These are phyloP conservation scores for Argyrosomus japonicus DNA, from an alignment of 2,113 vertebrate genomes.

Conservation along the genomic window DNA sequence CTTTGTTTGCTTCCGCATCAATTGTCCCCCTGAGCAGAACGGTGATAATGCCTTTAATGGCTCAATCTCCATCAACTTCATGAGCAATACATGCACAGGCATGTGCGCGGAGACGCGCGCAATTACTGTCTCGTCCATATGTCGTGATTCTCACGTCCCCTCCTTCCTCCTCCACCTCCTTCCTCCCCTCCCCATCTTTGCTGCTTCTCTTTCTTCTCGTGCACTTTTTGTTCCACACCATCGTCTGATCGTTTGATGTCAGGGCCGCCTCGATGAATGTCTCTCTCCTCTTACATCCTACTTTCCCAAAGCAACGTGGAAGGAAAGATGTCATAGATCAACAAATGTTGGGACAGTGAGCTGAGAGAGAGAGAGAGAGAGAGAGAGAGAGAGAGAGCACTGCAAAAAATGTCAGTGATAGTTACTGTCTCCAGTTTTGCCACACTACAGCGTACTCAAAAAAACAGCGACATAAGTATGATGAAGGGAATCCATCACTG, in stretches of 20 bases:
- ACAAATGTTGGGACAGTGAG: neutral
- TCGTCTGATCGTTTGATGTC: conserved; percentile 33
- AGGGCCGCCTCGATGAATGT: conserved; percentile 43
- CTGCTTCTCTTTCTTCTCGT: conserved; percentile 8
- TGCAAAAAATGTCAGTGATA: conserved; percentile 4
- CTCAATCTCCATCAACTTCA: conserved; percentile 78
- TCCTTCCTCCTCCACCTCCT: neutral
- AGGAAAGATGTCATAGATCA: conserved; percentile 52
- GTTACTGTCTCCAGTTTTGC: neutral
- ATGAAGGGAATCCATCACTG: neutral
- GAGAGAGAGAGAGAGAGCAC: neutral
- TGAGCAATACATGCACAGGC: conserved; percentile 37
- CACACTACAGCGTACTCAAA: neutral
- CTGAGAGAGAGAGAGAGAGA: neutral
- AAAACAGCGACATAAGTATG: neutral
- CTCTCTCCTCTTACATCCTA: conserved; percentile 24
- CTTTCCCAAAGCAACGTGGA: conserved; percentile 46
- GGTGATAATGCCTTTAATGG: conserved; percentile 77
- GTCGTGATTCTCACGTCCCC: conserved; percentile 13
- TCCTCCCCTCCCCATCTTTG: neutral
- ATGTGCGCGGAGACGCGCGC: neutral
- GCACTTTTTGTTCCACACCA: conserved; percentile 34
- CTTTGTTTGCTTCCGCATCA: conserved; percentile 59
- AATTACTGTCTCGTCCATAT: conserved; percentile 27
- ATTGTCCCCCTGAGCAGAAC: conserved; percentile 70